phyloP scores from a whole-genome alignment of 1,140 invertebrate species.

The Ceratina australensis region DNA sequence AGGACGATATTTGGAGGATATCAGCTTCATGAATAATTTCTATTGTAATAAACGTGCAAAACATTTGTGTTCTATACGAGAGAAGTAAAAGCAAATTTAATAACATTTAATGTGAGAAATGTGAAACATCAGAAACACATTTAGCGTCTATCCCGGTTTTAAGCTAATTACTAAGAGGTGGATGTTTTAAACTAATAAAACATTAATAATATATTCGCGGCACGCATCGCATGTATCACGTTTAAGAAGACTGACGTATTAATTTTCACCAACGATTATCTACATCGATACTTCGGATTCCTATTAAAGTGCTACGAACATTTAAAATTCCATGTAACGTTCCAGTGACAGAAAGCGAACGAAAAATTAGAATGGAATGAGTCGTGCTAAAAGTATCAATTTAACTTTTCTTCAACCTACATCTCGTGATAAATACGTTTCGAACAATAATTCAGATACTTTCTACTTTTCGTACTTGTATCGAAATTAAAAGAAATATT shows the following conservation, averaged over 20 bases:
- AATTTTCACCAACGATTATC: not conserved
- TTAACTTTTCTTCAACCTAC: slow-evolving; percentile 9
- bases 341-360: not conserved
- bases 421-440: not conserved
- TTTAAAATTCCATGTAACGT: not conserved
- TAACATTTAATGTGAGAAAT: not conserved
- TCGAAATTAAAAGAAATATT: not conserved
- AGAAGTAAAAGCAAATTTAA: not conserved
- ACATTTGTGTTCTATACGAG: not conserved
- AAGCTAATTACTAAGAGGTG: not conserved
- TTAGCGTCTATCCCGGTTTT: no score
- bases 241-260: not conserved
- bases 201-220: not conserved
- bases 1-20: no score
- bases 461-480: no score
- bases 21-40: no score
- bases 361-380: slow-evolving; percentile 13
- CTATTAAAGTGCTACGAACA: not conserved
- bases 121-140: no score
- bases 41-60: no score
- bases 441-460: not conserved
- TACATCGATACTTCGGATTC: not conserved
- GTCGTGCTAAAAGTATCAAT: slow-evolving; percentile 12
- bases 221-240: not conserved
- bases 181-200: not conserved